Evolutionary conservation across 1,140 invertebrate genomes (phyloP).

Genomic region (Leptestheria dahalacensis): DNA sequence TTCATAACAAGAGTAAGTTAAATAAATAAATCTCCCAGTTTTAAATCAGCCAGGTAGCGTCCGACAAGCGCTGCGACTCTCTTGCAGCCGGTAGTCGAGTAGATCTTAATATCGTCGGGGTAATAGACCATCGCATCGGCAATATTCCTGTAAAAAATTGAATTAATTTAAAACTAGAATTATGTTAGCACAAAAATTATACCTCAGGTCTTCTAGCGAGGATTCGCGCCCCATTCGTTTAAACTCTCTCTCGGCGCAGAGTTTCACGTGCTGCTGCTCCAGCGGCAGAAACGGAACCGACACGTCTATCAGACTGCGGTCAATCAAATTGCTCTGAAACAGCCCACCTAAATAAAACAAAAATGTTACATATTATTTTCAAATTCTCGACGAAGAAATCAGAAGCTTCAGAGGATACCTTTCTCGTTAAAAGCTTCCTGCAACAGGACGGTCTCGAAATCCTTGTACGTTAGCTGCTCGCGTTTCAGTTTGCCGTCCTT

Average conservation of each 20-base stretch:
- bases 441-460: constrained; percentile 32
- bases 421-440: constrained; percentile 34
- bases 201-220: not conserved
- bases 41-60: constrained; percentile 3
- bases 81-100: constrained; percentile 37
- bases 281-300: constrained; percentile 88
- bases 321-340: constrained; percentile 56
- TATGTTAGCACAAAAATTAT: not conserved
- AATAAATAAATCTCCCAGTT: too few relatives aligned
- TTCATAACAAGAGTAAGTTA: too few relatives aligned
- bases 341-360: constrained; percentile 47
- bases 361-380: not conserved
- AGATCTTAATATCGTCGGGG: constrained; percentile 30
- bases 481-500: constrained; percentile 24
- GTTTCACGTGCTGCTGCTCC: constrained; percentile 61
- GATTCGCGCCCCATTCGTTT: not conserved
- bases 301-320: constrained; percentile 70
- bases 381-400: not conserved
- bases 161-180: not conserved
- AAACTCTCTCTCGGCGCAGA: constrained; percentile 42
- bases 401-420: constrained; percentile 24
- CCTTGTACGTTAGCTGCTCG: constrained; percentile 28
- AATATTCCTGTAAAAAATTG: constrained; percentile 19
- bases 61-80: constrained; percentile 32
- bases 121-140: constrained; percentile 29